Base-by-base conservation (phyloP, 2,797 vertebrate species). In the Xenentodon cancila region DNA sequence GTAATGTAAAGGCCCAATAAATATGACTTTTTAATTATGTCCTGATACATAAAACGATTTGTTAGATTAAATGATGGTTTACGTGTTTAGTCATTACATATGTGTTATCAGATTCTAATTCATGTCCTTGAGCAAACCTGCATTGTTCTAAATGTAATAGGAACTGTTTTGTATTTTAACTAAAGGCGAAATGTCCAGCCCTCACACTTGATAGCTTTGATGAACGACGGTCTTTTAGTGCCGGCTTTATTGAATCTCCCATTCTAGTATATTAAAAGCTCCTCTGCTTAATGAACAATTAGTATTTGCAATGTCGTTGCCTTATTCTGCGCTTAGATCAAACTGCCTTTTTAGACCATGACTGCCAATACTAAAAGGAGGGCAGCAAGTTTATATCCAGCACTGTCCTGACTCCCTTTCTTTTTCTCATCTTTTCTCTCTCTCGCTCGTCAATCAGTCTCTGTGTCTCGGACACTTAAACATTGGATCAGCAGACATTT, bases 251-350 rank as follows among this genome's bases (percentile, higher is more conserved):
- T 59, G 27, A 17, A 59, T 67, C 54, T 65, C 9, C 27, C 48
- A 16, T 71, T 61, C 37, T 57, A 6, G 78, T 60, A 46, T 64
- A 59, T 79, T 68, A 46, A 71, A 52, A 64, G 25, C 17, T 51
- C 43, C 46, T 63, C 15, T 58, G 18, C 32, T 18, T 57, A 67
- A 64, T 18, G 5, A 50, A 47, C 20, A 18, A 2, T 48, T 43
- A 25, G 52, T 52, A 32, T 54, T 64, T 56, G 30, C 44, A 6
- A 4, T 71, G 58, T 45, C 34, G 47, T 64, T 69, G 19, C 59
- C n/a, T 17, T 46, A 19, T 42, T 64, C 49, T 71, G 32, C 45
- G 4, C 44, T 76, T 64, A 65, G 56, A 77, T 72, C 50, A 65
- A 64, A 72, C 44, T 1, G 0, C 20, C 49, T 55, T 63, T 40